A percentile compares a stretch with the other conserved stretches of the same genome.
phyloP scores from a whole-genome alignment of 2,113 vertebrate genomes.

The Austrofundulus limnaeus region DNA sequence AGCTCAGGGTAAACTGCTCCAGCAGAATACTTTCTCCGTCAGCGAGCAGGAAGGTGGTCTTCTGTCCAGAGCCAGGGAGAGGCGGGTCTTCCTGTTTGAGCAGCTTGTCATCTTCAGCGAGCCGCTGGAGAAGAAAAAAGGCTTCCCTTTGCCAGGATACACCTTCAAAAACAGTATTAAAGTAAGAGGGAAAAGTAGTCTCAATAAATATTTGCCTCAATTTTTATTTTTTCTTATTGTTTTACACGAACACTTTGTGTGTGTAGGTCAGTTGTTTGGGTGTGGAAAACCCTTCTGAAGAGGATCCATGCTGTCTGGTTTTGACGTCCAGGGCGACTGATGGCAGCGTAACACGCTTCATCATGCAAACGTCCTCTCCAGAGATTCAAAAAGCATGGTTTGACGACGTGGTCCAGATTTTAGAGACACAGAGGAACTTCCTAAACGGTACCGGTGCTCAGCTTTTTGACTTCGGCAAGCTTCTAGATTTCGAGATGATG shows the following conservation, averaged over 20 bases:
- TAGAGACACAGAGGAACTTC: conserved; percentile 89
- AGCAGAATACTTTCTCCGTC: conserved; percentile 89
- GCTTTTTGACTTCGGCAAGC: background rate
- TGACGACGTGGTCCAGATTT: conserved; percentile 83
- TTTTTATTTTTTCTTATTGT: background rate
- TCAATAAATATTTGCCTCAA: background rate
- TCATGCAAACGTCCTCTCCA: conserved; percentile 78
- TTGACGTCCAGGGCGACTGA: conserved; percentile 85
- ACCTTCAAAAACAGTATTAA: conserved; percentile 91
- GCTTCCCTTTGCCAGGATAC: conserved; percentile 82
- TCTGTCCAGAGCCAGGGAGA: conserved; percentile 81
- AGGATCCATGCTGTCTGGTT: conserved; percentile 80
- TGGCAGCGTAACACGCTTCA: conserved; percentile 78
- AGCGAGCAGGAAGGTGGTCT: conserved; percentile 81
- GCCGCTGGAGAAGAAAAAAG: conserved; percentile 86
- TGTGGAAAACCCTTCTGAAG: conserved; percentile 80
- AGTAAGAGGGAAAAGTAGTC: conserved; percentile 63
- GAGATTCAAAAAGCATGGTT: conserved; percentile 84
- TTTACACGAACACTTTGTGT: background rate
- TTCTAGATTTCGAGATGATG: background rate
- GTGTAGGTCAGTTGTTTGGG: conserved; percentile 87
- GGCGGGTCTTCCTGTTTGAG: conserved; percentile 90
- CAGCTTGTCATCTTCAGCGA: conserved; percentile 91
- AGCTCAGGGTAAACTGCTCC: conserved; percentile 89
- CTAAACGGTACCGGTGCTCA: conserved; percentile 81